These are phyloP conservation scores for Danio choprae DNA, from an alignment of 2,797 vertebrate species.

Conservation along the genomic window DNA sequence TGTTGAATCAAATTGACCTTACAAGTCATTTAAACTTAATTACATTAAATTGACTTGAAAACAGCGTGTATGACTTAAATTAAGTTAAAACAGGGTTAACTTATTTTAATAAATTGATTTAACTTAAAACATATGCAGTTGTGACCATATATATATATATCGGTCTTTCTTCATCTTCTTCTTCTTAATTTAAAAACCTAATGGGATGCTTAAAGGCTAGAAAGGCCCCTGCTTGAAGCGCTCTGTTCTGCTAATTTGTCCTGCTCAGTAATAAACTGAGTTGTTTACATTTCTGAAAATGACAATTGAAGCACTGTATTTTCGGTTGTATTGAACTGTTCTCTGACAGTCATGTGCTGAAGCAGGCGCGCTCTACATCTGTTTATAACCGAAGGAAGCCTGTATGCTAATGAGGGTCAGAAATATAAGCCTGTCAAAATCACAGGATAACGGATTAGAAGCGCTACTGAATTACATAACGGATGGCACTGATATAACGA, in stretches of 20 bases:
- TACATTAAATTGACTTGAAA: too few relatives aligned
- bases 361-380: too few relatives aligned
- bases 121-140: too few relatives aligned
- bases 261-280: background rate
- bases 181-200: too few relatives aligned
- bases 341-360: constrained; percentile 9
- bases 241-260: background rate
- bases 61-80: too few relatives aligned
- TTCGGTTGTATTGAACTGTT: constrained; percentile 1
- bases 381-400: background rate
- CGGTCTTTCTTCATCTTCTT: too few relatives aligned
- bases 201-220: too few relatives aligned
- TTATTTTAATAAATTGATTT: too few relatives aligned
- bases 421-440: constrained; percentile 10
- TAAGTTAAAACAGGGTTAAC: too few relatives aligned
- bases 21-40: too few relatives aligned
- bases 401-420: constrained; percentile 21
- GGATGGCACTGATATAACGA: constrained; percentile 2
- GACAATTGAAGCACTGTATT: background rate
- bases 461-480: background rate
- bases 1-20: too few relatives aligned
- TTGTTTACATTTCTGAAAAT: background rate
- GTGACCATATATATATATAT: too few relatives aligned
- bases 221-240: background rate
- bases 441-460: background rate